Evolutionary conservation across 2,888 invertebrate species (phyloP).

Genomic region (Shargacucullia verbasci): DNA sequence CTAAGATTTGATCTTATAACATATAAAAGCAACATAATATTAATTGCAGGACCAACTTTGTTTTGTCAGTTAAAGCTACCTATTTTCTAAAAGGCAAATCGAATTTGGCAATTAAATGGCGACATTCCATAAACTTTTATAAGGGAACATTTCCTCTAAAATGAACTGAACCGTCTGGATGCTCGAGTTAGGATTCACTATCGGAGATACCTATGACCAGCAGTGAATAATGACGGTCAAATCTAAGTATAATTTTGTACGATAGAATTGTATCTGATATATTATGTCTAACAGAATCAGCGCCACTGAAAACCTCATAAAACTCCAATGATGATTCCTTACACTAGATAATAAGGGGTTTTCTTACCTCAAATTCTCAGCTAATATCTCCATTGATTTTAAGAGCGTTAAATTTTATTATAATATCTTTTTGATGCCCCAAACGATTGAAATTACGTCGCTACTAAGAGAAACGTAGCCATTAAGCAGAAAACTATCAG

Average conservation of each 20-base stretch:
- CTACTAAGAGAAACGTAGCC: constrained; percentile 16
- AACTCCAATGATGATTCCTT: too few species aligned
- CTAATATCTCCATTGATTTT: constrained; percentile 19
- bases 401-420: constrained; percentile 33
- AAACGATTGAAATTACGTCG: constrained; percentile 34
- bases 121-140: constrained; percentile 24
- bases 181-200: too few species aligned
- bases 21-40: constrained; percentile 27
- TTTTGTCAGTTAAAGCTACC: constrained; percentile 26
- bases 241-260: too few species aligned
- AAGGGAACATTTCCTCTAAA: constrained; percentile 3
- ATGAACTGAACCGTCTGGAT: too few species aligned
- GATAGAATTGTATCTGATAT: too few species aligned
- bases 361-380: too few species aligned
- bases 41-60: constrained; percentile 13
- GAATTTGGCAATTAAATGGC: constrained; percentile 33
- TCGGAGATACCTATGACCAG: too few species aligned
- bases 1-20: constrained; percentile 18
- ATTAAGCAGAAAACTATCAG: constrained; percentile 47
- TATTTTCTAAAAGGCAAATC: constrained; percentile 22
- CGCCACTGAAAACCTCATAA: background rate
- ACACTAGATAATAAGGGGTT: too few species aligned
- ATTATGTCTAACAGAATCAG: too few species aligned
- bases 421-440: constrained; percentile 48
- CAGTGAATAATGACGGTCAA: too few species aligned